Base-by-base conservation (phyloP, 2,797 vertebrate species). In the Pempheris klunzingeri region DNA sequence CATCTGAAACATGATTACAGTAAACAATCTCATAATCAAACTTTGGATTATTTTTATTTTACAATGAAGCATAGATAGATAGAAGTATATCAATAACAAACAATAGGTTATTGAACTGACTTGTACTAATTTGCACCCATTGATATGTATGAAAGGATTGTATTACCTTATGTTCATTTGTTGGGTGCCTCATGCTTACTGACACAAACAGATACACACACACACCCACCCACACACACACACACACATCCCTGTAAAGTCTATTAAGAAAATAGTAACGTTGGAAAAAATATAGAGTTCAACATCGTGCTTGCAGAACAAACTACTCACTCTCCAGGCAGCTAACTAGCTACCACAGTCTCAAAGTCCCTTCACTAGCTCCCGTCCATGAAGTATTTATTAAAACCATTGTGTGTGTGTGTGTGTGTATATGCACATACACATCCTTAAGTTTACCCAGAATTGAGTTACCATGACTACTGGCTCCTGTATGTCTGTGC, bases 381-480 rank as follows among this genome's bases (percentile, higher is more conserved):
- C 50, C 65, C 66, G 63, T 82, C 81, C 65, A 89, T 90, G 47
- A 88, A 86, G 79, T 85, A 88, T 91, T 92, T 89, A 88, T 90
- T 85, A 34, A 81, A 89, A 85, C 85, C 32, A 49, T 1, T 70
- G 54, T 62, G 64, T 62, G 55, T 65, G 11, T 73, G 30, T 55
- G 65, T 68, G 38, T 74, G 64, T 70, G 54, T 62, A 54, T 77
- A 41, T 71, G 54, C 70, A 78, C 77, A 79, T 81, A 83, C 87
- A 85, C 87, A 84, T 89, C 83, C 87, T 86, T 88, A 92, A 91
- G 89, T 94, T 93, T 94, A 93, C 85, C 81, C 81, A 85, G 89
- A 87, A 86, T 69, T 82, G 83, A 84, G 94, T 95, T 94, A 89
- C 94, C 93, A 94, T 95, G 94, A 92, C 93, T 91, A 95, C 93